Percentiles rank a stretch among this genome's conserved stretches.
phyloP scores from a whole-genome alignment of 2,113 vertebrate genomes.

The Hypocryptadius cinnamomeus region DNA sequence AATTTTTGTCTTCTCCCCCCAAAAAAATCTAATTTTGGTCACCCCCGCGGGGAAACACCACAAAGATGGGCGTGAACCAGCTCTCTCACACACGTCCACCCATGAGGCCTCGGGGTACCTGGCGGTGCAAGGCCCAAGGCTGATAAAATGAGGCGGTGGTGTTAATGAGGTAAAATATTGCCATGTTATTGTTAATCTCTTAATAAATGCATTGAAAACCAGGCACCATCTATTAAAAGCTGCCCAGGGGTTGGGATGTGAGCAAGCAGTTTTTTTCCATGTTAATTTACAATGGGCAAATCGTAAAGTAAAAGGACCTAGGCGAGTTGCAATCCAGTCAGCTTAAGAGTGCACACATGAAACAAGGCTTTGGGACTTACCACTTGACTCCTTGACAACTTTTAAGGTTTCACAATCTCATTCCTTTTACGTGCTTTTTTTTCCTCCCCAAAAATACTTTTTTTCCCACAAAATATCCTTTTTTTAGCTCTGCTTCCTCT shows the following conservation, averaged over 20 bases:
- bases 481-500: not conserved
- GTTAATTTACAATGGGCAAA: not conserved
- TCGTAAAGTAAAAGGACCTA: not conserved
- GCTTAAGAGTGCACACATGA: not conserved
- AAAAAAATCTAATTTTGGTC: not conserved
- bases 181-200: not conserved
- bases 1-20: rapidly evolving
- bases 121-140: not conserved
- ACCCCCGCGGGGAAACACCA: not conserved
- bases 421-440: not conserved
- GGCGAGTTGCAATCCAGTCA: not conserved
- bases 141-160: not conserved
- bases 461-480: rapidly evolving
- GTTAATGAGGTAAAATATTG: conserved; percentile 14
- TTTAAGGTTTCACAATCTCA: not conserved
- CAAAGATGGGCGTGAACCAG: rapidly evolving
- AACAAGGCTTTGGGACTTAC: not conserved
- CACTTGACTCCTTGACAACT: not conserved
- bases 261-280: not conserved
- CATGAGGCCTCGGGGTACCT: not conserved
- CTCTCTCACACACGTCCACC: rapidly evolving
- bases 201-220: not conserved
- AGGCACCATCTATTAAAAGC: not conserved
- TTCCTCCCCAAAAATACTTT: not conserved
- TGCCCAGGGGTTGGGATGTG: not conserved